Percentiles rank a stretch among this genome's conserved stretches.
These are phyloP conservation scores for Staurois parvus DNA, from an alignment of 2,797 vertebrate species.

Conservation along the genomic window DNA sequence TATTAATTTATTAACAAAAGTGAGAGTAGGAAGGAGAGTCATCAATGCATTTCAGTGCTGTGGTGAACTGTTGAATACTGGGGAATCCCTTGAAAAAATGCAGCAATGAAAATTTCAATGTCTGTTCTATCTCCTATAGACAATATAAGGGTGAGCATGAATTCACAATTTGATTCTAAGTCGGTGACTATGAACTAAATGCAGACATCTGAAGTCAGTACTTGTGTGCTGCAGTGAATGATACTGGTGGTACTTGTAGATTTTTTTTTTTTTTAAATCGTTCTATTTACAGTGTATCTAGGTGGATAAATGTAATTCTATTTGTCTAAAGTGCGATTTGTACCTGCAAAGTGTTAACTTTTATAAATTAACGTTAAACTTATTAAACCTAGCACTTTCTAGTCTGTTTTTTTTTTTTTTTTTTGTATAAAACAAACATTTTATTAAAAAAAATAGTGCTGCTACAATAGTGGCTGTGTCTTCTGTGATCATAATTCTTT, in stretches of 20 bases:
- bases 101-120: constrained; percentile 1
- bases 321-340: constrained; percentile 67
- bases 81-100: neutral
- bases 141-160: no score
- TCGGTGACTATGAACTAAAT: constrained; percentile 28
- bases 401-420: constrained; percentile 67
- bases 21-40: no score
- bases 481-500: constrained; percentile 9
- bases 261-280: constrained; percentile 60
- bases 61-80: neutral
- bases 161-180: neutral
- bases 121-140: neutral
- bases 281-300: constrained; percentile 67
- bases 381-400: constrained; percentile 76
- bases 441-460: constrained; percentile 78
- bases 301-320: constrained; percentile 67
- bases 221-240: constrained; percentile 63
- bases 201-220: constrained; percentile 67
- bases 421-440: constrained; percentile 69
- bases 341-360: constrained; percentile 65
- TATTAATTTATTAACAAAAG: no score
- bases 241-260: constrained; percentile 80
- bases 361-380: constrained; percentile 74
- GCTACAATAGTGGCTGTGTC: constrained; percentile 66
- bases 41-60: neutral